These are phyloP conservation scores for Isaurus tuberculatus DNA, from an alignment of 92 coral and sea anemone species.

Conservation along the genomic window DNA sequence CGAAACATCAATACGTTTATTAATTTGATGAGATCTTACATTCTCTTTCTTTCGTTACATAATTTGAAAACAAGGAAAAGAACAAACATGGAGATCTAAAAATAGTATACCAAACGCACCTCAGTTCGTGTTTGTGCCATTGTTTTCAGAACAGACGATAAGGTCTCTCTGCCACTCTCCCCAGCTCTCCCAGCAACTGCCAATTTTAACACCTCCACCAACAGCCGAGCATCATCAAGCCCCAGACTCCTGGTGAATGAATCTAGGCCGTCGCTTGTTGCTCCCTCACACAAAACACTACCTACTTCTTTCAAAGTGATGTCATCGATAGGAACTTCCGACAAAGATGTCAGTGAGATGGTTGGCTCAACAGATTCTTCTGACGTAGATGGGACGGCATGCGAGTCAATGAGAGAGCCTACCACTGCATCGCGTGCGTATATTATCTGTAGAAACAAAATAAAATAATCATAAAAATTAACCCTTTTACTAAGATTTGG, in stretches of 20 bases:
- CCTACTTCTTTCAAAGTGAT: slow-evolving; percentile 71
- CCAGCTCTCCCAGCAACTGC: slow-evolving; percentile 98
- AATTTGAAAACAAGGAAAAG: neutral
- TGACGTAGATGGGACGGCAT: slow-evolving; percentile 71
- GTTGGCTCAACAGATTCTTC: slow-evolving; percentile 74
- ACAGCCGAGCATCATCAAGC: slow-evolving; percentile 87
- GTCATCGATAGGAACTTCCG: slow-evolving; percentile 88
- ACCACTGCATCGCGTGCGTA: slow-evolving; percentile 97
- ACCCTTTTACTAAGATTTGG: too few species aligned
- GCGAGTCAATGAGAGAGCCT: slow-evolving; percentile 87
- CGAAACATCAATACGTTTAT: too few species aligned
- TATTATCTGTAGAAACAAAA: slow-evolving; percentile 63
- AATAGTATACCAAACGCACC: slow-evolving; percentile 44
- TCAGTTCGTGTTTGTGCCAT: slow-evolving; percentile 87
- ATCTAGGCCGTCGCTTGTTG: slow-evolving; percentile 72
- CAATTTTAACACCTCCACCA: slow-evolving; percentile 90
- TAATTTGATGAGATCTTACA: too few species aligned
- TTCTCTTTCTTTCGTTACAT: too few species aligned
- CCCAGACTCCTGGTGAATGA: slow-evolving; percentile 86
- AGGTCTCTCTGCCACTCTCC: slow-evolving; percentile 81
- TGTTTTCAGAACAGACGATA: slow-evolving; percentile 80
- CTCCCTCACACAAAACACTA: slow-evolving; percentile 45
- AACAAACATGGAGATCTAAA: neutral
- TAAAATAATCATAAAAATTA: neutral
- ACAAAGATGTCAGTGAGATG: slow-evolving; percentile 70